Evolutionary conservation across 2,888 invertebrate genomes (phyloP).

Genomic region (Metallyticus violacea): DNA sequence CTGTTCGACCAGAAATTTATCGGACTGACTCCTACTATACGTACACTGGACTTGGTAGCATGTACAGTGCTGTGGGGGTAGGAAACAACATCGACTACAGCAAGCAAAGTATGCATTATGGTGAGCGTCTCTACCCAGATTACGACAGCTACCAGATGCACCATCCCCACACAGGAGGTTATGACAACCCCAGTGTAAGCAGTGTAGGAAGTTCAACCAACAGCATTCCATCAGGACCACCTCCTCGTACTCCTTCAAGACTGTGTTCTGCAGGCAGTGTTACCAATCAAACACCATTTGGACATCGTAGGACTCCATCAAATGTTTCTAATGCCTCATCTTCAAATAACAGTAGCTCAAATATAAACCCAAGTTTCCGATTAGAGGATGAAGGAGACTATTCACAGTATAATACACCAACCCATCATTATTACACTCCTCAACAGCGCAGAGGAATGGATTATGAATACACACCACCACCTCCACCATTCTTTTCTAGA

Average conservation of each 20-base stretch:
- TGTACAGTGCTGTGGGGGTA: background rate
- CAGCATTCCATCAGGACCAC: slow-evolving; percentile 36
- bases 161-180: slow-evolving; percentile 42
- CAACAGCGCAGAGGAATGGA: slow-evolving; percentile 32
- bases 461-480: slow-evolving; percentile 43
- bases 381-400: slow-evolving; percentile 58
- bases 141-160: slow-evolving; percentile 39
- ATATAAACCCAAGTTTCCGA: slow-evolving; percentile 61
- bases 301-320: slow-evolving; percentile 75
- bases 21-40: slow-evolving; percentile 23
- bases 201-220: slow-evolving; percentile 45
- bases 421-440: slow-evolving; percentile 47
- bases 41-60: background rate
- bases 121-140: slow-evolving; percentile 33
- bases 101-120: slow-evolving; percentile 27
- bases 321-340: slow-evolving; percentile 66
- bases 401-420: slow-evolving; percentile 43
- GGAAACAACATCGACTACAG: background rate
- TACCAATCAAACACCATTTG: slow-evolving; percentile 10
- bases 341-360: slow-evolving; percentile 55
- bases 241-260: slow-evolving; percentile 14
- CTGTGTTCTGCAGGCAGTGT: background rate
- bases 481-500: slow-evolving; percentile 32
- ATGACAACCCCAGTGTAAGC: slow-evolving; percentile 53
- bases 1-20: slow-evolving; percentile 20